These are phyloP conservation scores for Carterocephalus palaemon DNA, from an alignment of 2,888 invertebrate genomes.

Conservation along the genomic window DNA sequence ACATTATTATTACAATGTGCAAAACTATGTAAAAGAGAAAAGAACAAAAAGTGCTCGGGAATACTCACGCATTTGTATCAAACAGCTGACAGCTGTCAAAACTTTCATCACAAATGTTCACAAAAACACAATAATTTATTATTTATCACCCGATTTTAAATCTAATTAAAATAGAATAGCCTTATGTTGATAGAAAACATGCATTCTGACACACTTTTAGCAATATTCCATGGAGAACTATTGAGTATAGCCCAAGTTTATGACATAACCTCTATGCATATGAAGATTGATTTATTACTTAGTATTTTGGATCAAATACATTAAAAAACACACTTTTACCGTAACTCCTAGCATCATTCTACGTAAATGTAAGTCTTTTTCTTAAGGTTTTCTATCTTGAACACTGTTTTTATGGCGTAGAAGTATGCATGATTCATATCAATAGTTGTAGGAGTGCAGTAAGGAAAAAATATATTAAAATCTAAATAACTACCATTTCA, in stretches of 20 bases:
- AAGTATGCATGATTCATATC: too few relatives aligned
- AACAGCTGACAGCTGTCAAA: constrained; percentile 74
- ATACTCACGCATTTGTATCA: constrained; percentile 48
- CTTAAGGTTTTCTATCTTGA: background rate
- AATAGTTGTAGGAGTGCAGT: too few relatives aligned
- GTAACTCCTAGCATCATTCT: constrained; percentile 2
- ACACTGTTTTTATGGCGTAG: too few relatives aligned
- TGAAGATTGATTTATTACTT: constrained; percentile 9
- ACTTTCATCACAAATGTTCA: constrained; percentile 72
- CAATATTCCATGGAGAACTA: constrained; percentile 63
- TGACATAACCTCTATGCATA: constrained; percentile 58
- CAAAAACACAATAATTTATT: constrained; percentile 54
- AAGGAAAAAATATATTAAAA: too few relatives aligned
- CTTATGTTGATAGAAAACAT: constrained; percentile 41
- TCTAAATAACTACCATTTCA: too few relatives aligned
- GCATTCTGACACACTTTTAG: constrained; percentile 47
- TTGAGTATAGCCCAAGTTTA: constrained; percentile 28
- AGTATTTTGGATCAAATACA: background rate
- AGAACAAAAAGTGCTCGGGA: background rate
- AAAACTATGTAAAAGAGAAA: background rate
- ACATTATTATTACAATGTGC: too few relatives aligned
- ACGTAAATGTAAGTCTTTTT: background rate
- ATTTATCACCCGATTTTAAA: constrained; percentile 31
- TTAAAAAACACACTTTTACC: background rate
- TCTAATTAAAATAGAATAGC: constrained; percentile 36